Conservation (phyloP, 2,797 vertebrate genomes). For the Odontamblyopus rebecca region DNA sequence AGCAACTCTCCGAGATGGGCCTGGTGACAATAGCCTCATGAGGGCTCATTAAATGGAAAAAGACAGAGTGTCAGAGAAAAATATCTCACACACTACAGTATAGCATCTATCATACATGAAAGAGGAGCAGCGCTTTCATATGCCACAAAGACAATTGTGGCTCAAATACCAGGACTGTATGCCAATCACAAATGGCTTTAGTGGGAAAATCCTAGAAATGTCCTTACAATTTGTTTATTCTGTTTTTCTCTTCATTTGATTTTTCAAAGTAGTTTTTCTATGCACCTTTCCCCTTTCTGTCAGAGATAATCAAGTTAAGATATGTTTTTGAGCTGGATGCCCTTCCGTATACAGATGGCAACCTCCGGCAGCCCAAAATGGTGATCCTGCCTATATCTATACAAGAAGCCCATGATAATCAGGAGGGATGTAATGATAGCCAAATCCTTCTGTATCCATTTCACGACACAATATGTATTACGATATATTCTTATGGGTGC, state of each 20-base stretch:
- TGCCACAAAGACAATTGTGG: slow-evolving; percentile 20
- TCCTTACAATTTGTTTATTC: background rate
- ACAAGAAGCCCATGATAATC: background rate
- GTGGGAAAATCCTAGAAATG: background rate
- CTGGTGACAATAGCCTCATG: slow-evolving; percentile 32
- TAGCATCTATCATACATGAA: slow-evolving; percentile 36
- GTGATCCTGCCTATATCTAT: background rate
- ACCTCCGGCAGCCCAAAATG: background rate
- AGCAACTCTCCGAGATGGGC: slow-evolving; percentile 18
- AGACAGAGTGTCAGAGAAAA: slow-evolving; percentile 24
- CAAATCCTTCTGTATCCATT: too few relatives aligned
- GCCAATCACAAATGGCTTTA: slow-evolving; percentile 23
- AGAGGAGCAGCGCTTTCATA: slow-evolving; percentile 26
- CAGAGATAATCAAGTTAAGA: background rate
- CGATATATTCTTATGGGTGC: too few relatives aligned
- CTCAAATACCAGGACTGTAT: slow-evolving; percentile 23
- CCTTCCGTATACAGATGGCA: background rate
- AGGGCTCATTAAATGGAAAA: slow-evolving; percentile 49
- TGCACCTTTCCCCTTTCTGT: background rate
- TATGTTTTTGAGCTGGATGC: background rate
- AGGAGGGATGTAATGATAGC: too few relatives aligned
- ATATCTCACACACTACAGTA: slow-evolving; percentile 17
- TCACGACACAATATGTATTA: too few relatives aligned
- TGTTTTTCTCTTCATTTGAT: too few relatives aligned
- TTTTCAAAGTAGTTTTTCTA: too few relatives aligned